Base-by-base conservation (phyloP, 2,888 invertebrate genomes). In the Limnephilus rhombicus region DNA sequence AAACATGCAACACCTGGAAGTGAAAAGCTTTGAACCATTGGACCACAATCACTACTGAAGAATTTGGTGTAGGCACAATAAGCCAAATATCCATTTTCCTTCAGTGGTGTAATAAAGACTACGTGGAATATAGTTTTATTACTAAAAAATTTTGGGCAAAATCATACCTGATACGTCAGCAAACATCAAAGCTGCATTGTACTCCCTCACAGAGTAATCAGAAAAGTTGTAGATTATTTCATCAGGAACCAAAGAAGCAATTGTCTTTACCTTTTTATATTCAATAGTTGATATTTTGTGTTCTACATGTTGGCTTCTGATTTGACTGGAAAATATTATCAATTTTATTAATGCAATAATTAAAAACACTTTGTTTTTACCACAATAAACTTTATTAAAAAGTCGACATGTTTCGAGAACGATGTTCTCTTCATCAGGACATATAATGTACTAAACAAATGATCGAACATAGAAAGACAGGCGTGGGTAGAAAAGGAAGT, bases 221-320 rank as follows among this genome's bases (percentile, higher is more conserved):
- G 95, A 95, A 86, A 96, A 96, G 93, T 96, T 95, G 94, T 96
- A 96, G 80, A 97, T 96, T 93, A 97, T 96, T 94, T 97, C 97
- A 94, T 97, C 97, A 0, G 97, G 97, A 18, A 97, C 96, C 95
- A 97, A 95, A 0, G 97, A 97, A 0, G 97, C 97, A 93, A 97
- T 96, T 92, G 96, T 96, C 94, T 96, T 96, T 3, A 53, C 80
- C 53, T 88, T 91, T 83, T 91, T 91, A n/a, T 45, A 82, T 29
- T 91, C 91, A 24, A 81, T 87, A 18, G 68, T 1, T 24, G 68
- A 68, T n/a, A 68, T 68, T 68, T 68, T 68, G n/a, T 68, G 68
- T 68, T 83, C 83, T 0, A 83, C 11, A 3, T 83, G 18, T 24
- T 83, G 83, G 24, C n/a, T 83, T 15, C 18, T 83, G 34, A 83